These are phyloP conservation scores for Colossoma macropomum DNA, from an alignment of 2,113 vertebrate genomes.

Conservation along the genomic window DNA sequence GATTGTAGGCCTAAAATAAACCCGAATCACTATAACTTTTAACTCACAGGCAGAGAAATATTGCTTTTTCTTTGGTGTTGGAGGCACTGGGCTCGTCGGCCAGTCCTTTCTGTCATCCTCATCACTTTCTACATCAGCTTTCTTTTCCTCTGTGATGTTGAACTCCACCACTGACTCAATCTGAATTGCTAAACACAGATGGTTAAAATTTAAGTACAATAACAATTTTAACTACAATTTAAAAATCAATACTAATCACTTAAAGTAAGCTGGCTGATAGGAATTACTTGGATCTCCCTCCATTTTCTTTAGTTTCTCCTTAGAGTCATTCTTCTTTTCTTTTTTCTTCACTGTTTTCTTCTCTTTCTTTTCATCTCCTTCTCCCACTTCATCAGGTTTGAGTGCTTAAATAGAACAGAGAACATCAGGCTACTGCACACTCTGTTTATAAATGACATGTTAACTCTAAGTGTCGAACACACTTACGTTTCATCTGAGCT, in stretches of 20 bases:
- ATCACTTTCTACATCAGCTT: slow-evolving; percentile 54
- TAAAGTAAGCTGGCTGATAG: neutral
- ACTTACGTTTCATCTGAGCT: slow-evolving; percentile 67
- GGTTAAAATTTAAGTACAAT: neutral
- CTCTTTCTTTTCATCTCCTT: slow-evolving; percentile 56
- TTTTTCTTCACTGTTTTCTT: slow-evolving; percentile 65
- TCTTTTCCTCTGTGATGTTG: slow-evolving; percentile 51
- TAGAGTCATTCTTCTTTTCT: slow-evolving; percentile 63
- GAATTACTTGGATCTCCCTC: slow-evolving; percentile 65
- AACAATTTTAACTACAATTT: neutral
- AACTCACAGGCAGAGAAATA: slow-evolving; percentile 62
- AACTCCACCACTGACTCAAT: slow-evolving; percentile 54
- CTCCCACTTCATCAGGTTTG: slow-evolving; percentile 49
- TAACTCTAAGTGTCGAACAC: neutral
- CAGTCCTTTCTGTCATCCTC: slow-evolving; percentile 60
- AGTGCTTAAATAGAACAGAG: slow-evolving; percentile 32
- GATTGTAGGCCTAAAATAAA: neutral
- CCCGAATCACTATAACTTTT: neutral
- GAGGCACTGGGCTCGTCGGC: slow-evolving; percentile 38
- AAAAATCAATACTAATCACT: neutral
- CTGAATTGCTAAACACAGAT: slow-evolving; percentile 44
- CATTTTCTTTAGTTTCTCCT: slow-evolving; percentile 61
- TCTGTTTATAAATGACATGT: neutral
- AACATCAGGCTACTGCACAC: neutral
- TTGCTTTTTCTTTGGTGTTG: slow-evolving; percentile 65